These are phyloP conservation scores for Ctenomys sociabilis DNA, from an alignment of 2,113 vertebrate species.

Conservation along the genomic window DNA sequence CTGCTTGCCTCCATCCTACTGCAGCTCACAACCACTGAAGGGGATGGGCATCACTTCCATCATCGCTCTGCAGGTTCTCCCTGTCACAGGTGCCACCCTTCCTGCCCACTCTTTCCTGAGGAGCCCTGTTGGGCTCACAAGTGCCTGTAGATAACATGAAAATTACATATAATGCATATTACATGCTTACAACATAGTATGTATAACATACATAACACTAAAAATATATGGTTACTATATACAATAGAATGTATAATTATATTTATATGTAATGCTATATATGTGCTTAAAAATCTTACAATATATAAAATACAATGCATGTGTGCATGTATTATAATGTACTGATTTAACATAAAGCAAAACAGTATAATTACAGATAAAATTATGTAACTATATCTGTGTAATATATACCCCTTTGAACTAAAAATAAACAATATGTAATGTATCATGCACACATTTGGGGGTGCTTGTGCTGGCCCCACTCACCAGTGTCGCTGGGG, in stretches of 20 bases:
- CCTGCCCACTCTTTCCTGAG: not conserved
- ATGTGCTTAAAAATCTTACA: not conserved
- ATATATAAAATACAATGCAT: not conserved
- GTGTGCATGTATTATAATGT: not conserved
- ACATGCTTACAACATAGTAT: not conserved
- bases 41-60: accelerated
- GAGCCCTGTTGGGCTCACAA: not conserved
- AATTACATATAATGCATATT: not conserved
- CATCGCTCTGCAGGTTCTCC: not conserved
- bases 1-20: accelerated
- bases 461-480: accelerated
- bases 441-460: no score
- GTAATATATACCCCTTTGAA: not conserved
- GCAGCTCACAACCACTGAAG: not conserved
- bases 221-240: not conserved
- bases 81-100: not conserved
- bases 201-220: not conserved
- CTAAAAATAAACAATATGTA: not conserved
- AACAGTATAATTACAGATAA: not conserved
- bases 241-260: not conserved
- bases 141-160: not conserved
- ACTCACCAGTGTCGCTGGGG: conserved; percentile 76
- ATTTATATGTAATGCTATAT: not conserved
- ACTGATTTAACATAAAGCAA: not conserved
- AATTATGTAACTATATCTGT: not conserved